These are phyloP conservation scores for Centropus unirufus DNA, from an alignment of 2,113 vertebrate genomes.

Conservation along the genomic window DNA sequence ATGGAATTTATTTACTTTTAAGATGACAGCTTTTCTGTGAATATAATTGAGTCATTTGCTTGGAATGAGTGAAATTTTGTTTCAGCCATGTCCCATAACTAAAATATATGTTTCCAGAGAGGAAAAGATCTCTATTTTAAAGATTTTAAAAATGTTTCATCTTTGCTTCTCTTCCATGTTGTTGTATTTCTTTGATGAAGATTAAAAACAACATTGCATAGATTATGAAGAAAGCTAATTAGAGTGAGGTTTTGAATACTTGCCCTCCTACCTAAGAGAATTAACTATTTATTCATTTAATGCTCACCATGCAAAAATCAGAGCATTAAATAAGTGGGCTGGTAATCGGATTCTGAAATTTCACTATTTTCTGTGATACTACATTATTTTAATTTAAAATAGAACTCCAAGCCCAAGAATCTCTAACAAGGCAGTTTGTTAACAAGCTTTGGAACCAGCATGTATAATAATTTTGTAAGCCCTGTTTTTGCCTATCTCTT, in stretches of 20 bases:
- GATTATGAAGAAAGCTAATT: background rate
- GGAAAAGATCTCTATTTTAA: background rate
- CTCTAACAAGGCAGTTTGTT: background rate
- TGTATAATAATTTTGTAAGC: background rate
- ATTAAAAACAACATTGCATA: background rate
- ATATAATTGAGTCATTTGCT: background rate
- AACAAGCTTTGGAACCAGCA: background rate
- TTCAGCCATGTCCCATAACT: background rate
- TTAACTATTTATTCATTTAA: background rate
- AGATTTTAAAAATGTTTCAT: background rate
- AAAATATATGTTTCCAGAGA: background rate
- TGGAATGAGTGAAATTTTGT: background rate
- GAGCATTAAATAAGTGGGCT: background rate
- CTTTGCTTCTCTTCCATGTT: background rate
- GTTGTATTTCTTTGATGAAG: background rate
- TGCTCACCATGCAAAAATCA: background rate
- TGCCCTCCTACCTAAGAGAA: background rate
- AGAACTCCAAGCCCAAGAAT: background rate
- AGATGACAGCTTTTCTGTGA: background rate
- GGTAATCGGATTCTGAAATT: background rate
- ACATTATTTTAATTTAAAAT: background rate
- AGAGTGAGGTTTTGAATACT: rapidly evolving
- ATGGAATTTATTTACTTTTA: background rate
- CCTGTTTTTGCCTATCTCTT: background rate
- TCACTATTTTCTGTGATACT: background rate